phyloP scores from a whole-genome alignment of 2,888 invertebrate genomes.

The Tinea semifulvella region DNA sequence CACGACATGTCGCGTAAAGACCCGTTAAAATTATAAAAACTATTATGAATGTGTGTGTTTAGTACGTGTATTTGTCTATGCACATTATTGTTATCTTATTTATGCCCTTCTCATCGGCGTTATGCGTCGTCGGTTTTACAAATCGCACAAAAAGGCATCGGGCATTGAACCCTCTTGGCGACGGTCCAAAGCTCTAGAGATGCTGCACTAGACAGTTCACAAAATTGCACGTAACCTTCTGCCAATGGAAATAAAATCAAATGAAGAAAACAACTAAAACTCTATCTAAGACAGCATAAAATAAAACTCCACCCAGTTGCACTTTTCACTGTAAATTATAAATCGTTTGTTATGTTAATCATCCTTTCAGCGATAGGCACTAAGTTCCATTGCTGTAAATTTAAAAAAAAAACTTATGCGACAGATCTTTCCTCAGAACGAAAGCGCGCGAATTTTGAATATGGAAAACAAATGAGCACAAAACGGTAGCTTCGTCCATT shows the following conservation, averaged over 20 bases:
- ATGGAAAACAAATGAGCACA: neutral
- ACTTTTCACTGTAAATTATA: too few species aligned
- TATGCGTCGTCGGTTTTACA: neutral
- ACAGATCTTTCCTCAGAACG: too few species aligned
- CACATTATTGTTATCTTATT: neutral
- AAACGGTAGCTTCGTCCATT: neutral
- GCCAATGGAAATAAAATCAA: neutral
- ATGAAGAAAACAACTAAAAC: too few species aligned
- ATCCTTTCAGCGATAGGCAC: too few species aligned
- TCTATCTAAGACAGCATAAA: too few species aligned
- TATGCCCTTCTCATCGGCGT: neutral
- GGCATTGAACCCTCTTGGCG: slow-evolving; percentile 41
- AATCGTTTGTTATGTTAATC: too few species aligned
- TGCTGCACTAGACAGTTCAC: slow-evolving; percentile 8
- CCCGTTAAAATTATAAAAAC: too few species aligned
- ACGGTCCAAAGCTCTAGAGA: slow-evolving; percentile 30
- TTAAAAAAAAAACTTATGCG: too few species aligned
- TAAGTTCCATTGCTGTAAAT: too few species aligned
- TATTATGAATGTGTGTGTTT: too few species aligned
- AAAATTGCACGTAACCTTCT: neutral
- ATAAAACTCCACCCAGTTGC: too few species aligned
- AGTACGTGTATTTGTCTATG: neutral
- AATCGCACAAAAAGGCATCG: slow-evolving; percentile 16
- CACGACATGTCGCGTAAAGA: too few species aligned
- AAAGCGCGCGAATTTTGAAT: neutral